Evolutionary conservation across 2,113 vertebrate genomes (phyloP), one percentile per base, ranked within the genome.

Genomic region (Arothron firmamentum): DNA sequence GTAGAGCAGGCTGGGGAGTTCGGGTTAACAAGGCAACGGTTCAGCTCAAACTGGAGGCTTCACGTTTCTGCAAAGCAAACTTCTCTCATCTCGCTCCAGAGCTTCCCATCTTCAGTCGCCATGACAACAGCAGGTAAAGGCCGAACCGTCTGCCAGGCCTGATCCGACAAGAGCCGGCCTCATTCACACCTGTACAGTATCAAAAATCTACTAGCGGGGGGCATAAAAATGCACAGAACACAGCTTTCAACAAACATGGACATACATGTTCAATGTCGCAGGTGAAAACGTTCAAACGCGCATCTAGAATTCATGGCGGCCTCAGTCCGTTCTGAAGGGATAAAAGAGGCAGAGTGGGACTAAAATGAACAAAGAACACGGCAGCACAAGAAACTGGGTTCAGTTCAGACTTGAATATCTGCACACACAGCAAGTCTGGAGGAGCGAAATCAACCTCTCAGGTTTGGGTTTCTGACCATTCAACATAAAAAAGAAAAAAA

Each of bases 121-220:
- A 47, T 41, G 20, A 49, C 41, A 66, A 78, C 56, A 50, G 65
- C 51, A 64, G 68, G 70, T 62, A 28, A 62, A 55, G 67, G 70
- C 69, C 16, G 9, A 59, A 71, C 20, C 56, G 59, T 28, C 56
- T 47, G 47, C 77, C 47, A 58, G 68, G 70, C 77, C 70, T 60
- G 65, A 77, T 83, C 60, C 5, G 54, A 62, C 67, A 74, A 68
- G 80, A 9, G 34, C 10, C 4, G 34, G 34, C 34, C 34, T 38
- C 34, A 84, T 79, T 84, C 83, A 85, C 68, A 80, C 75, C 51
- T 60, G 49, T 80, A 86, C 70, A 85, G 83, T 84, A 87, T 85
- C 70, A 75, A 86, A 66, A 17, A 45, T 16, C 43, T 16, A 45
- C 43, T 43, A 38, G 34, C 34, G 11, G 34, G 28, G 34, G 34